Evolutionary conservation across 2,888 invertebrate species (phyloP).

Genomic region (Amaurobius ferox): DNA sequence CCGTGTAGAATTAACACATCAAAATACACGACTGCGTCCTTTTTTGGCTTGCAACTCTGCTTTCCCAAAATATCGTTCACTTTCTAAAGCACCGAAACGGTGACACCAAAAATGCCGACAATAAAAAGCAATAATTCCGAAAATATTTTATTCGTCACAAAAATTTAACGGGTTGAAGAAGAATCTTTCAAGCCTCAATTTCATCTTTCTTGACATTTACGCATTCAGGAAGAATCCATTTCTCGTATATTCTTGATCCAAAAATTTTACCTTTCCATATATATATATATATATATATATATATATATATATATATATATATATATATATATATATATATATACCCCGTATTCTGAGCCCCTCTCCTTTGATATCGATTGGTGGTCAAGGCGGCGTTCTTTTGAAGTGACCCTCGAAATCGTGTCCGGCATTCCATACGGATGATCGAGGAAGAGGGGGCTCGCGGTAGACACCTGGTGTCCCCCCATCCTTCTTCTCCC

Average conservation of each 20-base stretch:
- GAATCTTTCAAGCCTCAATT: conserved; percentile 12
- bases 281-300: neutral
- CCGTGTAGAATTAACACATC: too few species aligned
- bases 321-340: neutral
- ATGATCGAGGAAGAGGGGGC: neutral
- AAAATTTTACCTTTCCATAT: conserved; percentile 6
- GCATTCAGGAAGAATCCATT: conserved; percentile 31
- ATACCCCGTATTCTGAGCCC: neutral
- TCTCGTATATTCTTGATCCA: neutral
- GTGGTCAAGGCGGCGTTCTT: conserved; percentile 1
- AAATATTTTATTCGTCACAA: neutral
- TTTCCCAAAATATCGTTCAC: too few species aligned
- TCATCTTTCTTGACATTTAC: conserved; percentile 48
- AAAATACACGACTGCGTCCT: too few species aligned
- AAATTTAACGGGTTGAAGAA: conserved; percentile 6
- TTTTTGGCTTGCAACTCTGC: too few species aligned
- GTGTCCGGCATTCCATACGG: too few species aligned
- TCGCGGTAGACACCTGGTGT: conserved; percentile 60
- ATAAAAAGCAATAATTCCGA: neutral
- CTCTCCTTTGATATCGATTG: conserved; percentile 17
- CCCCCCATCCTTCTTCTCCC: conserved; percentile 40
- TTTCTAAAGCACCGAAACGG: neutral
- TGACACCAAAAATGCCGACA: neutral
- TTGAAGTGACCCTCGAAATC: conserved; percentile 58
- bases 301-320: neutral